These are phyloP conservation scores for Beris chalybata DNA, from an alignment of 2,888 invertebrate genomes.

Conservation along the genomic window DNA sequence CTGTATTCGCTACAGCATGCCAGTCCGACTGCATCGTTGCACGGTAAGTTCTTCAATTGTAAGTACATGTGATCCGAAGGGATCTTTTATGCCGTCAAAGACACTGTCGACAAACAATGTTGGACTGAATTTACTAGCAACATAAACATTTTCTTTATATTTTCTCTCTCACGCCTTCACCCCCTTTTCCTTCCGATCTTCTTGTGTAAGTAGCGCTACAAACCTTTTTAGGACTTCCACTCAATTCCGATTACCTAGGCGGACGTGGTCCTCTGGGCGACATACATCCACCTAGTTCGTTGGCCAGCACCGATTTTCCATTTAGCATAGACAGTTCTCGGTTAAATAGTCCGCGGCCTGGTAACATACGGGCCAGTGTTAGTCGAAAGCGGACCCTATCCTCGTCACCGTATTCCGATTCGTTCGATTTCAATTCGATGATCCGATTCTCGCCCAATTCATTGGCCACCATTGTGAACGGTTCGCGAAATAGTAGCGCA, in stretches of 20 bases:
- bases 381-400: slow-evolving; percentile 91
- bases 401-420: slow-evolving; percentile 93
- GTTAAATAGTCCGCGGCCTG: slow-evolving; percentile 68
- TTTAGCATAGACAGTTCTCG: slow-evolving; percentile 85
- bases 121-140: too few species aligned
- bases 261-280: slow-evolving; percentile 51
- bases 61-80: neutral
- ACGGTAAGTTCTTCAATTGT: slow-evolving; percentile 60
- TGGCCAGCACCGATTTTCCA: slow-evolving; percentile 85
- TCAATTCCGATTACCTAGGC: slow-evolving; percentile 66
- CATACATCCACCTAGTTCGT: slow-evolving; percentile 64
- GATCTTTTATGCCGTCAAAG: too few species aligned
- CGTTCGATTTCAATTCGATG: slow-evolving; percentile 93
- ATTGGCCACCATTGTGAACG: slow-evolving; percentile 76
- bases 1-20: slow-evolving; percentile 72
- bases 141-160: too few species aligned
- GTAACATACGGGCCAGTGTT: slow-evolving; percentile 61
- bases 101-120: too few species aligned
- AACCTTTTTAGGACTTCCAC: slow-evolving; percentile 59
- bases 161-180: too few species aligned
- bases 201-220: neutral
- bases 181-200: too few species aligned
- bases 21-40: slow-evolving; percentile 68
- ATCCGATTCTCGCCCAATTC: slow-evolving; percentile 95
- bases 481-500: slow-evolving; percentile 83